phyloP scores from a whole-genome alignment of 2,797 vertebrate species.

The Epinephelus awoara region DNA sequence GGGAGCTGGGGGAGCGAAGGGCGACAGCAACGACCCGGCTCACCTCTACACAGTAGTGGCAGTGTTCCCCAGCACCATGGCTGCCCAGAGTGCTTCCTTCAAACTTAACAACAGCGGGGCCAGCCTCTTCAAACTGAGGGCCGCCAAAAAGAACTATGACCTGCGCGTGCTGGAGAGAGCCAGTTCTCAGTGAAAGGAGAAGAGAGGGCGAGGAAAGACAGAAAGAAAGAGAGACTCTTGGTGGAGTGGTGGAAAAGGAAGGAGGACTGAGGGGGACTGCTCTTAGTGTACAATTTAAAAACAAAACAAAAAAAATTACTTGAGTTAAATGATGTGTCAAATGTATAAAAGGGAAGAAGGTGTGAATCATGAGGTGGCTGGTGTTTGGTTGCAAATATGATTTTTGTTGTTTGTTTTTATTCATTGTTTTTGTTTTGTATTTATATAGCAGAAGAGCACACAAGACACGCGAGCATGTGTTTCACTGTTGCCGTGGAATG shows the following conservation, averaged over 20 bases:
- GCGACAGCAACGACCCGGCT: constrained; percentile 90
- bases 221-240: constrained; percentile 67
- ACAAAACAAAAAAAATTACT: constrained; percentile 48
- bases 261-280: constrained; percentile 73
- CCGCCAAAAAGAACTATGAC: constrained; percentile 98
- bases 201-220: constrained; percentile 61
- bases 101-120: constrained; percentile 96
- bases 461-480: constrained; percentile 85
- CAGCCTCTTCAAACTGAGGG: constrained; percentile 96
- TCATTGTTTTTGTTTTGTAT: constrained; percentile 81
- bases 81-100: constrained; percentile 97
- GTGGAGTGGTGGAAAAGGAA: constrained; percentile 65
- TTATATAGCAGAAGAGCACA: constrained; percentile 87
- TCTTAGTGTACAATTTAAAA: constrained; percentile 76
- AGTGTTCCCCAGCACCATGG: constrained; percentile 97
- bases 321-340: constrained; percentile 74
- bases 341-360: constrained; percentile 82
- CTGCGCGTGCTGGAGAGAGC: constrained; percentile 96
- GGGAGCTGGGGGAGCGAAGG: constrained; percentile 85
- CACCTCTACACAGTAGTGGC: constrained; percentile 99
- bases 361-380: constrained; percentile 77
- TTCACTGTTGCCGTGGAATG: constrained; percentile 84
- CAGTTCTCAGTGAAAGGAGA: constrained; percentile 93
- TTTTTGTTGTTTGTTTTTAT: constrained; percentile 77
- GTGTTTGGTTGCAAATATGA: constrained; percentile 77